Percentiles rank a stretch among this genome's conserved stretches.
Conservation (phyloP, 2,888 invertebrate species). For the Acrobasis suavella region DNA sequence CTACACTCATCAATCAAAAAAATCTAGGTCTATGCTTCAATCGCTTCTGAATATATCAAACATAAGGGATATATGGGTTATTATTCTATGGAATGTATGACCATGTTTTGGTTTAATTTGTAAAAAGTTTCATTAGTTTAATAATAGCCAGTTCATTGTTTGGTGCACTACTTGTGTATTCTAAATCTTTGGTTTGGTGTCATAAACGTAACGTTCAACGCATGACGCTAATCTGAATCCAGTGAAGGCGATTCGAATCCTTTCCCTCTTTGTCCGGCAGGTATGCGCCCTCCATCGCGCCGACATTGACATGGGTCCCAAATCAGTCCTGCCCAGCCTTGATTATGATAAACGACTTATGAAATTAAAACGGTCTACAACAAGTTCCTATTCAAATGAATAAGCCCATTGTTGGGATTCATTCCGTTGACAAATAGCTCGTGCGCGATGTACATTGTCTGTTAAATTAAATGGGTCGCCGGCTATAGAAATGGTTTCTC, state of each 20-base stretch:
- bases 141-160: too few relatives aligned
- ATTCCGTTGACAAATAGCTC: slow-evolving; percentile 80
- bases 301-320: slow-evolving; percentile 78
- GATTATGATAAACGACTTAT: slow-evolving; percentile 83
- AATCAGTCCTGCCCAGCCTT: slow-evolving; percentile 49
- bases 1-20: too few relatives aligned
- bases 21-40: too few relatives aligned
- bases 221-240: slow-evolving; percentile 29
- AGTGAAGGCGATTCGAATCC: slow-evolving; percentile 46
- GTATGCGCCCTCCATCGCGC: slow-evolving; percentile 69
- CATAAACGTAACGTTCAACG: not conserved
- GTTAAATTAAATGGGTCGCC: slow-evolving; percentile 73
- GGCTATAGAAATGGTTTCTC: slow-evolving; percentile 69
- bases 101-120: too few relatives aligned
- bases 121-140: too few relatives aligned
- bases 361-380: slow-evolving; percentile 81
- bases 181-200: not conserved
- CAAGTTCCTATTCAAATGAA: slow-evolving; percentile 80
- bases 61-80: too few relatives aligned
- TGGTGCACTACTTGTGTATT: not conserved
- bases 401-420: slow-evolving; percentile 77
- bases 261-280: slow-evolving; percentile 66
- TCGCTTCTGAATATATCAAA: too few relatives aligned
- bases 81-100: too few relatives aligned
- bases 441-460: slow-evolving; percentile 73